Conservation (phyloP, 2,888 invertebrate genomes). For the Troglohyphantes excavatus region DNA sequence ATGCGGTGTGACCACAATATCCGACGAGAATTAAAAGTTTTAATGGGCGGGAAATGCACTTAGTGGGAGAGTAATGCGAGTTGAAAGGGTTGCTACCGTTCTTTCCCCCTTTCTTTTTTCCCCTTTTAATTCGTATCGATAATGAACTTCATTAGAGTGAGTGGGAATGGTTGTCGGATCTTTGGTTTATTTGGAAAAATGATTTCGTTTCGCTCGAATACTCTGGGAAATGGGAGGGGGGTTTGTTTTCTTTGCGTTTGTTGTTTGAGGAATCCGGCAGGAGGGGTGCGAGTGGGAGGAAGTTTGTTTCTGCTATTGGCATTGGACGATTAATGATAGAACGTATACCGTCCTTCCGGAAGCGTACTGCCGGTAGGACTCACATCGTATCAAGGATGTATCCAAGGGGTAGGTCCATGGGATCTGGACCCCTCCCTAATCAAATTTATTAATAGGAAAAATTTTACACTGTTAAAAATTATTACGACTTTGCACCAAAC, state of each 20-base stretch:
- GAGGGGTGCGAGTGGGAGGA: neutral
- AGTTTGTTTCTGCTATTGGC: neutral
- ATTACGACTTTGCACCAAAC: too few species aligned
- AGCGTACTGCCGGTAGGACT: too few species aligned
- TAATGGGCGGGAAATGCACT: conserved; percentile 13
- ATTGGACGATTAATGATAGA: too few species aligned
- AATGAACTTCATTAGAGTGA: conserved; percentile 1
- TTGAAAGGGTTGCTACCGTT: neutral
- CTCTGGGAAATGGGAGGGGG: neutral
- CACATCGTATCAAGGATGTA: too few species aligned
- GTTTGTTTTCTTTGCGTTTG: neutral
- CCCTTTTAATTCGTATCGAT: conserved; percentile 7
- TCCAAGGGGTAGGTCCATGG: too few species aligned
- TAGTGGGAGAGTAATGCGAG: conserved; percentile 15
- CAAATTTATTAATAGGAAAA: too few species aligned
- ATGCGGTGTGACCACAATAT: conserved; percentile 46
- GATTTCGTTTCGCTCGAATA: conserved; percentile 10
- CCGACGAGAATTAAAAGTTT: conserved; percentile 55
- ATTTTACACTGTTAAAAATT: too few species aligned
- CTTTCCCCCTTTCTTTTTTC: neutral
- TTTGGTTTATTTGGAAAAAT: neutral
- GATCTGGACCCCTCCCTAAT: too few species aligned
- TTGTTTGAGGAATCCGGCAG: neutral
- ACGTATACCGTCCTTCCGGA: too few species aligned
- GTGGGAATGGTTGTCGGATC: neutral